A percentile compares a stretch with the other conserved stretches of the same genome.
Conservation (phyloP, 2,797 vertebrate species). For the Helostoma temminkii region DNA sequence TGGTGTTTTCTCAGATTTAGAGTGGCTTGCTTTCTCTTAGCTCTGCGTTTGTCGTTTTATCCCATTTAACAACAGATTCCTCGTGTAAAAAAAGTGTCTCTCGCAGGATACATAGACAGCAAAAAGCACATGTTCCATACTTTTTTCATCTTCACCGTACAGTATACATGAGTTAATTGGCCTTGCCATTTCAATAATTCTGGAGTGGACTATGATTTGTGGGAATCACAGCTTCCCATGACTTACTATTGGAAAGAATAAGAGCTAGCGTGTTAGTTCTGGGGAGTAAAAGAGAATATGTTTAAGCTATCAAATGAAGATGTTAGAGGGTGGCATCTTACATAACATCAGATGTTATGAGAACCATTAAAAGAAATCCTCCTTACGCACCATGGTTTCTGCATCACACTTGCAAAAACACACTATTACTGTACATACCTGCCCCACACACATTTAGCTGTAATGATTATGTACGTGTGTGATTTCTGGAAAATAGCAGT, state of each 20-base stretch:
- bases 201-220: neutral
- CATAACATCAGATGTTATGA: conserved; percentile 21
- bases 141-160: no score
- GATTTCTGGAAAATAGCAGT: no score
- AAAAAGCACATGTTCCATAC: no score
- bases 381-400: neutral
- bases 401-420: conserved; percentile 1
- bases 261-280: neutral
- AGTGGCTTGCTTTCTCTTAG: no score
- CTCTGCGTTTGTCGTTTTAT: no score
- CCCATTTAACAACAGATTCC: no score
- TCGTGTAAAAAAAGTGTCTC: no score
- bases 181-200: conserved; percentile 1
- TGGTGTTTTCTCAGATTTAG: no score
- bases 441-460: neutral
- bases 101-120: no score
- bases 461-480: neutral
- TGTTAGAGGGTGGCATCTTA: conserved; percentile 16
- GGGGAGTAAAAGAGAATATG: neutral
- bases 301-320: conserved; percentile 22
- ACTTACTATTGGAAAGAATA: neutral
- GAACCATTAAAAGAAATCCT: neutral
- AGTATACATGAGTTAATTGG: neutral
- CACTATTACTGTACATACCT: neutral
- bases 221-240: neutral